Evolutionary conservation across 1,140 invertebrate species (phyloP), one percentile per base, ranked within the genome.

Genomic region (Dendroctonus ponderosae): DNA sequence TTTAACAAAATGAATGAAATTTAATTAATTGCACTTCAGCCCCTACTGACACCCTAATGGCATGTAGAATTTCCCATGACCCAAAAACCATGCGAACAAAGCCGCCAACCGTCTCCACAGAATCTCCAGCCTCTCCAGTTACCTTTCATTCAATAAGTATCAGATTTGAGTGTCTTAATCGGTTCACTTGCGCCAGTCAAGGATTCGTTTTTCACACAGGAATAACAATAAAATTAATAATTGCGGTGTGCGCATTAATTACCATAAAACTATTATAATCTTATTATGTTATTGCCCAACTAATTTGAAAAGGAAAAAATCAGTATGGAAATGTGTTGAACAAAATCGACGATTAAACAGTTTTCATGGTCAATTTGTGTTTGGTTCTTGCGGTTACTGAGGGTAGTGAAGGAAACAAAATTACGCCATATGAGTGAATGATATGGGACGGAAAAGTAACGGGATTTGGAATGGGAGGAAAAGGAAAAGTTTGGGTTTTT

Each of bases 301-400:
- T n/a, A 6, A 52, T 52, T 49, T 44, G 46, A 58, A 58, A 44
- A 8, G 50, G n/a, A 60, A 41, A 52, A 62, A 62, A 51, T 37
- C n/a, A 39, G n/a, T 41, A 62, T 62, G 60, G 60, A 62, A 62
- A 62, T 62, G 39, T 42, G 38, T 39, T 12, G n/a, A 9, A 39
- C 44, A 62, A 62, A 62, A 14, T 62, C n/a, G n/a, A 62, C 60
- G 26, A 51, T 62, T 52, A 52, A 43, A 46, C 5, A 39, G 39
- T 37, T 60, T 60, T 49, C 46, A 48, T 60, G 49, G 60, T 62
- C 52, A 62, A 62, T 62, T 62, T 51, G n/a, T 11, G 8, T 14
- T 26, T n/a, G 37, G 49, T 62, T 51, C 52, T 56, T 56, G 53
- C 39, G 53, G 53, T 40, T 40, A 58, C 0, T 46, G 43, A 12